phyloP scores from a whole-genome alignment of 2,113 vertebrate species.

The Plecturocebus donacophilus region DNA sequence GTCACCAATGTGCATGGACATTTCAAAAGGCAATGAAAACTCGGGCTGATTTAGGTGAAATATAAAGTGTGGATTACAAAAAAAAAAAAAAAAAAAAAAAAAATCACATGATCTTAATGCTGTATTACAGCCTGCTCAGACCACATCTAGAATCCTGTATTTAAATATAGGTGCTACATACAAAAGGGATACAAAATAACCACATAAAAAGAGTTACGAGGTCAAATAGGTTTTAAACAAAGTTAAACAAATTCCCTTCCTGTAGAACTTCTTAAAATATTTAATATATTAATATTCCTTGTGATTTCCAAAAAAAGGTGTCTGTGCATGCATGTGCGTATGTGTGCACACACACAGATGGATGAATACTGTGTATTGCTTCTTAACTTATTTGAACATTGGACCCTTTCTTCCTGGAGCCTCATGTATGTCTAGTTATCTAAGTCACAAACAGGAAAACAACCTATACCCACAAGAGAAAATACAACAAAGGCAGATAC shows the following conservation, averaged over 20 bases:
- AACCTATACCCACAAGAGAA: neutral
- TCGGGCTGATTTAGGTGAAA: neutral
- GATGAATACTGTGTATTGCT: neutral
- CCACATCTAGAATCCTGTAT: neutral
- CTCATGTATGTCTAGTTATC: neutral
- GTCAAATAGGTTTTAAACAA: neutral
- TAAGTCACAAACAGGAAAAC: neutral
- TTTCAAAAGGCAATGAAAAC: constrained; percentile 1
- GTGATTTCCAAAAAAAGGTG: neutral
- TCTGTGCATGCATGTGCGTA: neutral
- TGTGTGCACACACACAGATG: neutral
- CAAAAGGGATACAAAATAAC: neutral
- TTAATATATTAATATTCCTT: neutral
- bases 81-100: neutral
- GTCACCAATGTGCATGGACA: neutral
- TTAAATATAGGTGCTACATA: neutral
- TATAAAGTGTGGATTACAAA: neutral
- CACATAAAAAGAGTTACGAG: neutral
- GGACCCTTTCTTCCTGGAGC: neutral
- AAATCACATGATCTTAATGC: neutral
- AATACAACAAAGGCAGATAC: neutral
- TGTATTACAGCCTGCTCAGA: neutral
- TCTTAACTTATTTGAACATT: neutral
- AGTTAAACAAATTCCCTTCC: neutral
- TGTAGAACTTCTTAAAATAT: neutral